Evolutionary conservation across 2,888 invertebrate genomes (phyloP).

Genomic region (Ypsolopha sequella): DNA sequence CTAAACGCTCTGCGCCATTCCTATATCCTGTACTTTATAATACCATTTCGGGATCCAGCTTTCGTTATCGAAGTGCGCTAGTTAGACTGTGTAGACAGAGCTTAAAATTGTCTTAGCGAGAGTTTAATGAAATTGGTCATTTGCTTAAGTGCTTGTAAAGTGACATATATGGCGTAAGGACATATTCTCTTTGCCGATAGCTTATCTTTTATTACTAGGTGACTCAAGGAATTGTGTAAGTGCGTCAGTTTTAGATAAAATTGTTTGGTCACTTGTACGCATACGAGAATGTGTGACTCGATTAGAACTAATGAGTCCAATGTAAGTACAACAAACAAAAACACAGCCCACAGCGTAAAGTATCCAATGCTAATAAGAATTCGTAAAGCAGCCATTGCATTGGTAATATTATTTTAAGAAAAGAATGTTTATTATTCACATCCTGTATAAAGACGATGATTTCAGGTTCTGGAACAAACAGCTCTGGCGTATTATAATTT

Average conservation of each 20-base stretch:
- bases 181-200: background rate
- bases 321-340: too few relatives aligned
- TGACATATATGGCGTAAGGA: constrained; percentile 16
- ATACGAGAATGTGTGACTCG: too few relatives aligned
- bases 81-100: constrained; percentile 11
- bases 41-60: constrained; percentile 35
- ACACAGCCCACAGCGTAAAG: too few relatives aligned
- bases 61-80: constrained; percentile 33
- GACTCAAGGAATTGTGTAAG: constrained; percentile 19
- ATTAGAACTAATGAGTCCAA: too few relatives aligned
- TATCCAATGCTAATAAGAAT: too few relatives aligned
- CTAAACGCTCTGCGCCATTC: too few relatives aligned
- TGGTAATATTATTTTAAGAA: background rate
- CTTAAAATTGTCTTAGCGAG: constrained; percentile 30
- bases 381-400: too few relatives aligned
- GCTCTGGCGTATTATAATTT: constrained; percentile 20
- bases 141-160: constrained; percentile 48
- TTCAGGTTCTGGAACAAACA: constrained; percentile 24
- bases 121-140: constrained; percentile 61
- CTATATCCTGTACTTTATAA: constrained; percentile 21
- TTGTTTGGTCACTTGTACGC: too few relatives aligned
- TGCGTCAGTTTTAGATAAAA: constrained; percentile 16
- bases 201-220: constrained; percentile 6
- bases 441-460: constrained; percentile 33
- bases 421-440: constrained; percentile 26